Base-by-base conservation (phyloP, 2,888 invertebrate species). In the Epistrophe grossulariae region DNA sequence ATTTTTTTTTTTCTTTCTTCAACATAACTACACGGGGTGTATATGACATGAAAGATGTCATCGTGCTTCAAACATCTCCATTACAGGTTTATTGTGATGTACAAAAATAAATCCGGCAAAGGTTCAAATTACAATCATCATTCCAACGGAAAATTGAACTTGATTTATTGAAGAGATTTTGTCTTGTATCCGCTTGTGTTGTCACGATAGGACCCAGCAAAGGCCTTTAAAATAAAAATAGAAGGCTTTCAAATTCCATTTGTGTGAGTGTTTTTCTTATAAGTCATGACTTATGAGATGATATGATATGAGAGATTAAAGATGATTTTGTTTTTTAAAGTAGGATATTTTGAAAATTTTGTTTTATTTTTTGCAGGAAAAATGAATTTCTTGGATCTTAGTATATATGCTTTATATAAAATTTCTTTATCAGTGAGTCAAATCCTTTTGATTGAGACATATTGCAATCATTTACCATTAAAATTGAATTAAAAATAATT, bases 51-150 rank as follows among this genome's bases (percentile, higher is more conserved):
- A 70, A 40, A n/a, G n/a, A 55, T 70, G 40, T 70, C 70, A 40
- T 70, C 24, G 19, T 70, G 55, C 70, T 70, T 68, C 24, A 55
- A 70, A 62, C 43, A 66, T 66, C 48, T 59, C 50, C 52, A 38
- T 43, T 45, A 71, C 60, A 71, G 52, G 64, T 73, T 57, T 70
- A 66, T 19, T 38, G 62, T 24, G 70, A 50, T 62, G 48, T 40
- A 28, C 10, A 45, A 52, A 68, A 77, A 68, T 50, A 70, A 78
- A 52, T 70, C 78, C 70, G 38, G 15, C 38, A 19, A 28, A 40
- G 70, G 59, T 52, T 78, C 40, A 60, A 48, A 52, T 50, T 70
- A 50, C 70, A 70, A 70, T 55, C 70, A 70, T 70, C 52, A 70
- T 70, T 70, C 52, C 52, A 24, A 70, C n/a, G 52, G 24, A 50